Conservation (phyloP, 2,797 vertebrate species). For the Huso huso region DNA sequence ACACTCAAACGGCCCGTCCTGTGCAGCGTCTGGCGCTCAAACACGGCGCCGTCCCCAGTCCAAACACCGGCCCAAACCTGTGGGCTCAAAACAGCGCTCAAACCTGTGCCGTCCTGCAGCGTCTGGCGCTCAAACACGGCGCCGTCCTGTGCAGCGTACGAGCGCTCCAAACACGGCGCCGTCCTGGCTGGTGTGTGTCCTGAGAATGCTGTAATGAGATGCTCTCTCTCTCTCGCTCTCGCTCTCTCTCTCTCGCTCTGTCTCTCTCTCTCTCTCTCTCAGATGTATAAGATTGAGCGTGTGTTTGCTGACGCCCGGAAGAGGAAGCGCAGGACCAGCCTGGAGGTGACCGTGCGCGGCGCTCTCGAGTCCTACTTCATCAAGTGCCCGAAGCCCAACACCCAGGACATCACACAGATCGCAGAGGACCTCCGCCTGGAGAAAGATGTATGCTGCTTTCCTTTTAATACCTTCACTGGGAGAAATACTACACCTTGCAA, state of each 20-base stretch:
- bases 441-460: conserved; percentile 53
- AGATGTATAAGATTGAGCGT: conserved; percentile 74
- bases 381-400: conserved; percentile 72
- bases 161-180: too few species aligned
- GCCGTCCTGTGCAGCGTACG: too few species aligned
- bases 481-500: too few species aligned
- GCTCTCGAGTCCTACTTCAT: conserved; percentile 67
- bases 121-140: too few species aligned
- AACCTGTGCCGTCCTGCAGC: too few species aligned
- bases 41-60: too few species aligned
- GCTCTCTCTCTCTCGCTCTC: not conserved
- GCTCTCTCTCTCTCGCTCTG: conserved; percentile 10
- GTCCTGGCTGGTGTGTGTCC: too few species aligned
- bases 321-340: conserved; percentile 74
- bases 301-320: conserved; percentile 75
- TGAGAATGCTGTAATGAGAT: too few species aligned
- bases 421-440: conserved; percentile 67
- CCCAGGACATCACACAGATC: conserved; percentile 72
- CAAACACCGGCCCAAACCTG: too few species aligned
- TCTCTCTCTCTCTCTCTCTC: not conserved
- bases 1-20: too few species aligned
- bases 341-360: conserved; percentile 66
- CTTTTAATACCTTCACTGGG: not conserved
- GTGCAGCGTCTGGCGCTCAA: too few species aligned
- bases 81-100: too few species aligned